Evolutionary conservation across 2,797 vertebrate species (phyloP).

Genomic region (Prunella strophiata): DNA sequence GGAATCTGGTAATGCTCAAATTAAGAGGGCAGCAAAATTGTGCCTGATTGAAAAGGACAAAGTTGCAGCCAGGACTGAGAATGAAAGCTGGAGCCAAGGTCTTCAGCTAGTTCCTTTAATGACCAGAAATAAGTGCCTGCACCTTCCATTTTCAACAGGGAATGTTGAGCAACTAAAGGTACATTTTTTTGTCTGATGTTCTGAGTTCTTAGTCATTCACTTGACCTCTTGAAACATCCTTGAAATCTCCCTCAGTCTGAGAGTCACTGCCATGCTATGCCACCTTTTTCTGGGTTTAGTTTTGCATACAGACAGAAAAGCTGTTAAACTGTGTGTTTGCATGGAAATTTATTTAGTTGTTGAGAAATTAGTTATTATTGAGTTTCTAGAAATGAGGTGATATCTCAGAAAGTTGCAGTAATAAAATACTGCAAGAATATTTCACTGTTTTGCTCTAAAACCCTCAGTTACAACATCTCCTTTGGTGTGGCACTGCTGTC

Average conservation of each 20-base stretch:
- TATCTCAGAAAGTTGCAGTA: background rate
- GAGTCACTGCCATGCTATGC: background rate
- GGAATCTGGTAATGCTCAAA: background rate
- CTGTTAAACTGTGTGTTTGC: background rate
- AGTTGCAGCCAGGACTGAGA: background rate
- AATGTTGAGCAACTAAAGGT: background rate
- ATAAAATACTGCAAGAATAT: background rate
- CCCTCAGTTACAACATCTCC: background rate
- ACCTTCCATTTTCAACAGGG: background rate
- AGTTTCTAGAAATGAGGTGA: fast-evolving
- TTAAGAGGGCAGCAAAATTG: background rate
- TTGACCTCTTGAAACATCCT: background rate
- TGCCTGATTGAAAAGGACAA: background rate
- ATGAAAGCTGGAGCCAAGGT: background rate
- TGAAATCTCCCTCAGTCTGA: background rate
- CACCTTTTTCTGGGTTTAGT: background rate
- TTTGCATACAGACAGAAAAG: background rate
- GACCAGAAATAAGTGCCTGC: background rate
- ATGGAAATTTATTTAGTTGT: background rate
- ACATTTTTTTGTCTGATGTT: background rate
- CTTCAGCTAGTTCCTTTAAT: background rate
- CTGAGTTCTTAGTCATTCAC: background rate
- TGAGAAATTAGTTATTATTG: background rate
- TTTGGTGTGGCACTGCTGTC: background rate
- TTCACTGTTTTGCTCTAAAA: background rate